Evolutionary conservation across 1,140 invertebrate genomes (phyloP), one percentile per base, ranked within the genome.

Genomic region (Phenacoccus solenopsis): DNA sequence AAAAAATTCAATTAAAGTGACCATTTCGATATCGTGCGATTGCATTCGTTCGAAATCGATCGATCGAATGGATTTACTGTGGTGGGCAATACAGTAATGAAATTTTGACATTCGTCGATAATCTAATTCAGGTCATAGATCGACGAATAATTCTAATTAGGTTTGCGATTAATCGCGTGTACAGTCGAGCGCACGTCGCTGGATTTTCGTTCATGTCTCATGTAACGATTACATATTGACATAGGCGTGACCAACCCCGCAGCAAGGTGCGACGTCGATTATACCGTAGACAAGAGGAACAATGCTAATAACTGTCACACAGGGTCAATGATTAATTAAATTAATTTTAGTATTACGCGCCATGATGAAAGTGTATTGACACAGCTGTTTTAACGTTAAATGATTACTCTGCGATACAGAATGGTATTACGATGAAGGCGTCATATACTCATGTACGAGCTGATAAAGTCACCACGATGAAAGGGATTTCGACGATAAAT

Each of bases 261-360:
- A 49, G 38, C 38, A 49, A 49, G 38, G 38, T 49, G 38, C 38
- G 16, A 49, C 38, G 5, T n/a, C 13, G 38, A 49, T 49, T 49
- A 49, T 49, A 49, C 38, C 12, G 5, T 32, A 13, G 13, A 32
- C 13, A 32, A 49, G 5, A 9, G 20, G 38, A 49, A 49, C 38
- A 49, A 49, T 49, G 38, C 5, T 49, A 49, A 49, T 49, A 49
- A 49, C 38, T 49, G 38, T 49, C 38, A 49, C 38, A 49, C 38
- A 49, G 38, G 38, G 38, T 49, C 38, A 49, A 49, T 49, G 38
- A 49, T 49, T 49, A 49, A 49, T 49, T 49, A 49, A 49, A 49
- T 49, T 49, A 49, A 49, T 49, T 49, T 49, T 49, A n/a, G n/a
- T n/a, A n/a, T 49, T 9, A 49, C 38, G 38, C 38, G 38, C 38